Evolutionary conservation across 2,797 vertebrate species (phyloP).

Genomic region (Melanotaenia maccullochi): DNA sequence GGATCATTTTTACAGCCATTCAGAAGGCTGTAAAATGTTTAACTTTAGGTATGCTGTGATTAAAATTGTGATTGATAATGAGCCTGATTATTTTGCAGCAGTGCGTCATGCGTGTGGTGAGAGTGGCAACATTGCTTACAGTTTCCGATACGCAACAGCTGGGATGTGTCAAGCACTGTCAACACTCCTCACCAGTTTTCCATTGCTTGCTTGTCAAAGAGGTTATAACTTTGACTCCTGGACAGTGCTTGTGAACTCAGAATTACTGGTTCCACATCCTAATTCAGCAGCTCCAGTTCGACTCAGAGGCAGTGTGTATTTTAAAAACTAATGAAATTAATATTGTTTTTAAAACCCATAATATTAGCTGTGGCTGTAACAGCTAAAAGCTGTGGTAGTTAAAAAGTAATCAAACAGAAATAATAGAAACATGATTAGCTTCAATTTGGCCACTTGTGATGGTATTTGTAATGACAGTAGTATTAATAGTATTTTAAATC

Average conservation of each 20-base stretch:
- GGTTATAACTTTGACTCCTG: not conserved
- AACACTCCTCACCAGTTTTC: not conserved
- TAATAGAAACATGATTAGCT: not conserved
- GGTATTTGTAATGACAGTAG: not conserved
- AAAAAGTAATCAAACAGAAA: not conserved
- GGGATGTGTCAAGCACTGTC: not conserved
- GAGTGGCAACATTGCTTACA: too few relatives aligned
- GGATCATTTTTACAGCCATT: too few relatives aligned
- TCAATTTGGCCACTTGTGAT: not conserved
- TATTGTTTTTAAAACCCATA: not conserved
- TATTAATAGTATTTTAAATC: not conserved
- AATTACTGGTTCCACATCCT: not conserved
- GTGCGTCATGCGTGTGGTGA: too few relatives aligned
- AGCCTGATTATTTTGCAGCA: too few relatives aligned
- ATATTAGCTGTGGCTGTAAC: not conserved
- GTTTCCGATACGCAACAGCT: not conserved
- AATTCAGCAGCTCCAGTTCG: not conserved
- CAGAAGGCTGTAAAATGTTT: too few relatives aligned
- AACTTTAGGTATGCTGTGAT: too few relatives aligned
- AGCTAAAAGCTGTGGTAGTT: not conserved
- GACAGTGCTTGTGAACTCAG: not conserved
- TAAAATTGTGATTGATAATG: too few relatives aligned
- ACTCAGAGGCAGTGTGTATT: not conserved
- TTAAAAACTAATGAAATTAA: too few relatives aligned
- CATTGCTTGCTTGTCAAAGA: not conserved